Evolutionary conservation across 2,888 invertebrate species (phyloP), one percentile per base, ranked within the genome.

Genomic region (Phaedon cochleariae): DNA sequence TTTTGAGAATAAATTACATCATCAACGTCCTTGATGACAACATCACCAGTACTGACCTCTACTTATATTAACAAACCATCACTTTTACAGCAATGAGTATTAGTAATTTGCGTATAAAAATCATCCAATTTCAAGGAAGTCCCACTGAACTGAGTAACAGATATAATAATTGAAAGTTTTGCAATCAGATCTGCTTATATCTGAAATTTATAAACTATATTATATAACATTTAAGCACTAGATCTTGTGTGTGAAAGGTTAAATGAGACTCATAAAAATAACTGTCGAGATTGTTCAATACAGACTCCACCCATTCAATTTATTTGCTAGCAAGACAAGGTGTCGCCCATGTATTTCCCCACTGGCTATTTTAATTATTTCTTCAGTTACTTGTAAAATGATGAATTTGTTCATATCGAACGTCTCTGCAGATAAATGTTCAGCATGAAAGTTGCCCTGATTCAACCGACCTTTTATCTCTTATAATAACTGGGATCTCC

Each of bases 181-280:
- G 67, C 57, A 67, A 67, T 67, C 67, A n/a, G 67, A 41, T 41
- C 15, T 41, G 41, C 60, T 67, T 63, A 67, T 67, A 63, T 67
- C 61, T 67, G 55, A 67, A 67, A 57, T 67, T 67, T 64, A 67
- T 67, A 67, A 67, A 67, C 57, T 59, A 59, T 66, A 53, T 67
- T 67, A 63, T 63, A 60, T 67, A 63, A 67, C 31, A 46, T 51
- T 63, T 29, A 54, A 66, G 63, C 54, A 59, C 53, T 59, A 59
- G 52, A 18, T 53, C 10, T 52, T 48, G 48, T 48, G 59, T 62
- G 58, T 52, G 59, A 65, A 65, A 65, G 65, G 65, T 65, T 65
- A 65, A 62, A 57, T 61, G 59, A 65, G 55, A 59, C 31, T 54
- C 52, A 41, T 59, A 64, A 54, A 64, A 64, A 64, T 49, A 41